A percentile compares a stretch with the other conserved stretches of the same genome.
These are phyloP conservation scores for Alloplasta piceator DNA, from an alignment of 2,888 invertebrate species.

Conservation along the genomic window DNA sequence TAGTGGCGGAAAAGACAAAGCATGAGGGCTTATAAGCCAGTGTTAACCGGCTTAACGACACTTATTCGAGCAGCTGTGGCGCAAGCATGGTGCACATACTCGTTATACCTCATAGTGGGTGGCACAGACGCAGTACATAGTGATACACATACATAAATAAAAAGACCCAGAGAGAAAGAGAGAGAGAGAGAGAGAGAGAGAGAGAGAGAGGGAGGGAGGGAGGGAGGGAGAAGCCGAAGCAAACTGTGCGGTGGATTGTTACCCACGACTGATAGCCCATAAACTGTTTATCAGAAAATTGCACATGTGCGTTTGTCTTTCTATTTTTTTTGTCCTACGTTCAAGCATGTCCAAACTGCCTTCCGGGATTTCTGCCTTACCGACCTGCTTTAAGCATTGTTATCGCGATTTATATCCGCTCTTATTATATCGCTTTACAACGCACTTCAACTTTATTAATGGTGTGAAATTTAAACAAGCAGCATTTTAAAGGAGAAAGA, in stretches of 20 bases:
- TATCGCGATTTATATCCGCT: neutral
- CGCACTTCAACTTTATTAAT: constrained; percentile 1
- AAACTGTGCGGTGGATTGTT: constrained; percentile 29
- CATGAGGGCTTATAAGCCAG: constrained; percentile 1
- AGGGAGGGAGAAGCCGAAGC: neutral
- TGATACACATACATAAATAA: neutral
- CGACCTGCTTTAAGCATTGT: neutral
- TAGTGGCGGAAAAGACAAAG: too few relatives aligned
- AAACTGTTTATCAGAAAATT: constrained; percentile 50
- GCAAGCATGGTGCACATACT: neutral
- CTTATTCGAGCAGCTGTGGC: neutral
- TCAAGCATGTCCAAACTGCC: neutral
- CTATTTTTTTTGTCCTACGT: neutral
- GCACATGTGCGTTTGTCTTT: neutral
- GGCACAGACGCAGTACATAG: neutral
- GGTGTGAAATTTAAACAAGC: too few relatives aligned
- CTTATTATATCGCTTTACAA: constrained; percentile 12
- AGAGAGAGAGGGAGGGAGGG: constrained; percentile 1
- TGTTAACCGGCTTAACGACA: constrained; percentile 14
- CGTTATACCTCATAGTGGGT: constrained; percentile 21
- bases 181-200: neutral
- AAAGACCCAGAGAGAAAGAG: neutral
- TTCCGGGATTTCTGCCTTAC: neutral
- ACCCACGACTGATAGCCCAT: constrained; percentile 50
- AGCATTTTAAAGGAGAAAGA: too few relatives aligned